Base-by-base conservation (phyloP, 2,113 vertebrate species). In the Misgurnus anguillicaudatus region DNA sequence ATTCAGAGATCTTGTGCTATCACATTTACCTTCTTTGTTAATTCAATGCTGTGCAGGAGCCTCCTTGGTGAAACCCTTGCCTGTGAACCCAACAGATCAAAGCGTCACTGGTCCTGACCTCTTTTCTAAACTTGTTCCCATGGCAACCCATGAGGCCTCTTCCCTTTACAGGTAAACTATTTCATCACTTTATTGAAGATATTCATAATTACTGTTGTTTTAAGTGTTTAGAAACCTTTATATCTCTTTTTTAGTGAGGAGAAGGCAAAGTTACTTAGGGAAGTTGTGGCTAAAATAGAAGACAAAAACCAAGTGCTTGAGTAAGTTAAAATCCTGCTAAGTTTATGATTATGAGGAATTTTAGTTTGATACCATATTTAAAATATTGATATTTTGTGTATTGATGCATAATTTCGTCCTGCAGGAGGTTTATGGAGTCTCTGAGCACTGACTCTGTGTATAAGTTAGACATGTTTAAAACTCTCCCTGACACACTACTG, bases 381-480 rank as follows among this genome's bases (percentile, higher is more conserved):
- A 13, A 57, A 14, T 19, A 14, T 55, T 5, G 4, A 7, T n/a
- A n/a, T 55, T 55, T 11, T 55, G 4, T n/a, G 6, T 55, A 2
- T 55, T 13, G n/a, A 6, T 55, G 48, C 13, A 48, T 53, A 16
- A 3, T 62, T 65, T 72, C n/a, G 67, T 10, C 77, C 31, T 82
- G 5, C 73, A 99, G 98, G 85, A 96, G 96, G 90, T 99, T 98
- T 88, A 97, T 98, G 95, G 96, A 98, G 86, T 98, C 97, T 14
- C 88, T 99, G 88, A 95, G 95, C 78, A 87, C 97, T 87, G 97
- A 98, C 41, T 94, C 93, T 0, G 94, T 99, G 77, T 95, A 96
- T 89, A 97, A 96, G 85, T 86, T 98, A 65, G 95, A 98, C 5
- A 82, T 92, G 80, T 99, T 97, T 89, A 93, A 47, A 79, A 95